Conservation (phyloP, 2,888 invertebrate genomes). For the Noctua pronuba region DNA sequence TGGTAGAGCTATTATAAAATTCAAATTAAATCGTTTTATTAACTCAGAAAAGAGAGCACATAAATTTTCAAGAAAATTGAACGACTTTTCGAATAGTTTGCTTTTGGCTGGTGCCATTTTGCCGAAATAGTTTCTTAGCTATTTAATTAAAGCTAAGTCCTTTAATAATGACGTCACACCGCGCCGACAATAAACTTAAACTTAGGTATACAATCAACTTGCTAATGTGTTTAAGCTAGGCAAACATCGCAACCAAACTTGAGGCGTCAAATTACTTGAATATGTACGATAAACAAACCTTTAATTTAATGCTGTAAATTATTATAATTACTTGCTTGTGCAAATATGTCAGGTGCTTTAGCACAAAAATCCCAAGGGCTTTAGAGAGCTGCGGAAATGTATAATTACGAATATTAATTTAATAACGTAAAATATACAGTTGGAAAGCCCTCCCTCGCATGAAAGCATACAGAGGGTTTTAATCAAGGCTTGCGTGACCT, state of each 20-base stretch:
- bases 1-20: slow-evolving; percentile 39
- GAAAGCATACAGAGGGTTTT: slow-evolving; percentile 76
- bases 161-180: slow-evolving; percentile 70
- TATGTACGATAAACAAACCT: slow-evolving; percentile 49
- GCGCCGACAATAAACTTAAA: slow-evolving; percentile 60
- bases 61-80: slow-evolving; percentile 80
- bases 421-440: slow-evolving; percentile 67
- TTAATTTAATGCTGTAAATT: slow-evolving; percentile 37
- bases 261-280: slow-evolving; percentile 53
- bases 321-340: slow-evolving; percentile 42
- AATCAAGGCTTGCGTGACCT: slow-evolving; percentile 82
- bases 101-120: slow-evolving; percentile 71
- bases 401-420: slow-evolving; percentile 55
- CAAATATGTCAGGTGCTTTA: slow-evolving; percentile 35
- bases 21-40: slow-evolving; percentile 66
- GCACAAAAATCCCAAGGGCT: slow-evolving; percentile 40
- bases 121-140: slow-evolving; percentile 77
- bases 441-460: slow-evolving; percentile 70
- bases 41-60: slow-evolving; percentile 69
- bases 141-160: slow-evolving; percentile 75
- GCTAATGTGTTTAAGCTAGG: slow-evolving; percentile 64
- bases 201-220: slow-evolving; percentile 66
- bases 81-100: slow-evolving; percentile 76
- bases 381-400: slow-evolving; percentile 39
- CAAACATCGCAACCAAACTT: slow-evolving; percentile 58